These are phyloP conservation scores for Rhamphomyia laevipes DNA, from an alignment of 2,888 invertebrate species.

Conservation along the genomic window DNA sequence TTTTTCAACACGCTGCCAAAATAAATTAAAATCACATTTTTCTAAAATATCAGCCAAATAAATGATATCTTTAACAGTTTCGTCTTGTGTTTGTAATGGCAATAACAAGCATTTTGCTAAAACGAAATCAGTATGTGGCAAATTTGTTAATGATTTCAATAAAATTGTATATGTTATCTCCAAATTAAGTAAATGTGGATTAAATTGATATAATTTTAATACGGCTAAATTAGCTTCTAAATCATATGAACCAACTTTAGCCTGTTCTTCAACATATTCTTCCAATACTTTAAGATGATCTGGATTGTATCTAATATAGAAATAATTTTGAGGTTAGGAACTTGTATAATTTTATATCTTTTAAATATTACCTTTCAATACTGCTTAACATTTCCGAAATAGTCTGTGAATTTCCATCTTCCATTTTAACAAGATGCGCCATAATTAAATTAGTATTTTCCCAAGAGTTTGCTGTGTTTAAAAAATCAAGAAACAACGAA, in stretches of 20 bases:
- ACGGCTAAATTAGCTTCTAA: conserved; percentile 95
- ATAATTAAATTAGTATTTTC: conserved; percentile 10
- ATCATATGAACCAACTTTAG: conserved; percentile 87
- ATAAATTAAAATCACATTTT: conserved; percentile 82
- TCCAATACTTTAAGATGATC: conserved; percentile 85
- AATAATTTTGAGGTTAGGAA: conserved; percentile 5
- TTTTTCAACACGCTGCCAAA: conserved; percentile 72
- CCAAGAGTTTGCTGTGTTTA: no score
- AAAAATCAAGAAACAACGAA: no score
- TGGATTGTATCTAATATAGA: conserved; percentile 73
- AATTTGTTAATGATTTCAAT: conserved; percentile 88
- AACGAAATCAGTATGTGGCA: conserved; percentile 96
- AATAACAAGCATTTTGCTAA: conserved; percentile 93
- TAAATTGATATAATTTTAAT: conserved; percentile 93
- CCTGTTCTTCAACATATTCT: conserved; percentile 86
- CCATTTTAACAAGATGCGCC: conserved; percentile 37
- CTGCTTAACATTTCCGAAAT: conserved; percentile 80
- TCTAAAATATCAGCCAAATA: conserved; percentile 84
- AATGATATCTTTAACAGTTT: conserved; percentile 78
- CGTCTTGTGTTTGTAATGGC: conserved; percentile 61
- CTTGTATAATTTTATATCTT: not conserved
- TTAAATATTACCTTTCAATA: conserved; percentile 66
- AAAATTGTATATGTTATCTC: conserved; percentile 82
- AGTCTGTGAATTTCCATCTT: conserved; percentile 42
- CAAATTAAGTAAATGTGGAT: conserved; percentile 73